Evolutionary conservation across 2,113 vertebrate species (phyloP), one percentile per base, ranked within the genome.

Genomic region (Onychostoma macrolepis): DNA sequence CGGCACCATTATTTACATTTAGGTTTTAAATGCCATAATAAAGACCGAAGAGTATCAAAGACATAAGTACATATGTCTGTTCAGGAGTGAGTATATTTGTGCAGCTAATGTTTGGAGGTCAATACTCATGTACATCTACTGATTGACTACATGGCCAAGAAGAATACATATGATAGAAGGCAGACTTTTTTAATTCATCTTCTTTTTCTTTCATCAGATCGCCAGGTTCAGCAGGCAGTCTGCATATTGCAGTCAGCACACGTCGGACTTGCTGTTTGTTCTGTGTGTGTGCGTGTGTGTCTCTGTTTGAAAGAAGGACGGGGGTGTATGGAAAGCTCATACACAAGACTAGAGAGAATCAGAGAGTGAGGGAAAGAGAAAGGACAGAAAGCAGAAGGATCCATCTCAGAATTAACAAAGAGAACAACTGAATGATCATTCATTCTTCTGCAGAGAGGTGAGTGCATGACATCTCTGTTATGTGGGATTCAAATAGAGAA

Each of bases 321-420:
- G 81, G 75, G 82, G 50, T 36, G 50, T 65, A 79, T 28, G 67
- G 75, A 80, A 69, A 69, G 63, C 12, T 56, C 69, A 58, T 74
- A 38, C 48, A 58, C 48, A 53, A 50, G 87, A 88, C 7, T 11
- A 85, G 80, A 82, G 85, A 80, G 63, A 85, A 58, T 58, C 41
- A 41, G 80, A 79, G 50, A 88, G 75, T 69, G 58, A 72, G 11
- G 83, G 67, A 67, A 77, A 56, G 28, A 74, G 71, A 88, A 71
- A 90, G 71, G 63, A 77, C 85, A 81, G 45, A 72, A 36, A 61
- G 10, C 78, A 33, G 48, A 53, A 53, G 48, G 45, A 78, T 71
- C 17, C 10, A 19, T 71, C 63, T 53, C 15, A 69, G 65, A 69
- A 83, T 83, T 33, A 36, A 67, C 61, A 74, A 15, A 56, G 45